These are phyloP conservation scores for Melanchra persicariae DNA, from an alignment of 2,888 invertebrate genomes.

Conservation along the genomic window DNA sequence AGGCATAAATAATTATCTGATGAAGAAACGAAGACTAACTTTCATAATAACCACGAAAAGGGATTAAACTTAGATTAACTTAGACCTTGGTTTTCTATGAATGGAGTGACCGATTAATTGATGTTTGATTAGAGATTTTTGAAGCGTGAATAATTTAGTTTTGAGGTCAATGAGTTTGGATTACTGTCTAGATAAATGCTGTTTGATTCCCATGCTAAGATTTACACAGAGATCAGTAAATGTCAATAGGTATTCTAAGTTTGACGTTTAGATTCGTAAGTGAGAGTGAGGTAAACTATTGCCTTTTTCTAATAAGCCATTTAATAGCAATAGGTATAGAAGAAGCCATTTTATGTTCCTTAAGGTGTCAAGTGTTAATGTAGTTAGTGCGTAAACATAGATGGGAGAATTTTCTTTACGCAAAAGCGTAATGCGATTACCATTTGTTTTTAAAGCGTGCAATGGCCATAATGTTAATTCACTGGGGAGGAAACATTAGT, in stretches of 20 bases:
- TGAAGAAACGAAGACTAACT: slow-evolving; percentile 54
- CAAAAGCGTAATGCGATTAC: background rate
- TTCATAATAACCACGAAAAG: slow-evolving; percentile 52
- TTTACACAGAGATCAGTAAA: background rate
- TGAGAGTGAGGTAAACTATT: slow-evolving; percentile 31
- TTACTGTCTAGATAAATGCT: background rate
- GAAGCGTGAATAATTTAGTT: slow-evolving; percentile 27
- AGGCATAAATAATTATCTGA: slow-evolving; percentile 64
- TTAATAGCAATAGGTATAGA: slow-evolving; percentile 2
- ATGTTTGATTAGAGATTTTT: slow-evolving; percentile 29
- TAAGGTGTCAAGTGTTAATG: background rate
- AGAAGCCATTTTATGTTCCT: slow-evolving; percentile 4
- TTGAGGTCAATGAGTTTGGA: slow-evolving; percentile 4
- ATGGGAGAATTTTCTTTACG: background rate
- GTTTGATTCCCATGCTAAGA: slow-evolving; percentile 3
- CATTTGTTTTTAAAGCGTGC: background rate
- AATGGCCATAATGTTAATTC: background rate
- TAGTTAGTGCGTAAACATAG: background rate
- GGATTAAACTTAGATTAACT: slow-evolving; percentile 48
- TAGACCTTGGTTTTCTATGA: slow-evolving; percentile 44
- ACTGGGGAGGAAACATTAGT: background rate
- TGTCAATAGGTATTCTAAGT: slow-evolving; percentile 8
- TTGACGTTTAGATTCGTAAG: background rate
- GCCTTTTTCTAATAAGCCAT: slow-evolving; percentile 4
- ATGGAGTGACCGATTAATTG: slow-evolving; percentile 24